Percentiles rank a stretch among this genome's conserved stretches.
phyloP scores from a whole-genome alignment of 2,113 vertebrate genomes.

The Merops nubicus region DNA sequence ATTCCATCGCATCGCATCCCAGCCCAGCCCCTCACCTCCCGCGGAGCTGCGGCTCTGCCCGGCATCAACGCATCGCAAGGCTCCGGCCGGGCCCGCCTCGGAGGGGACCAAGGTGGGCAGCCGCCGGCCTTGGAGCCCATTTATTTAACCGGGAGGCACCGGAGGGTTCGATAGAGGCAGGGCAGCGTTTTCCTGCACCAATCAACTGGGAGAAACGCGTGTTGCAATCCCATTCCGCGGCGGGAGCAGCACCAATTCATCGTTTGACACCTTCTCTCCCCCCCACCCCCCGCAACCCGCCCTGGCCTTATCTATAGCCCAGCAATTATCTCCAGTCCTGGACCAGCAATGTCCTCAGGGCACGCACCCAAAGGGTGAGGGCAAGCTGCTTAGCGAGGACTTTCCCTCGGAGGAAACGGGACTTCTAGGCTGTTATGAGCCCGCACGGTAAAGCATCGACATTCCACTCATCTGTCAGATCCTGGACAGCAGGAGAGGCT shows the following conservation, averaged over 20 bases:
- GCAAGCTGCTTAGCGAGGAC: background rate
- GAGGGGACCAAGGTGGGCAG: conserved; percentile 13
- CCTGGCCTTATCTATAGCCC: background rate
- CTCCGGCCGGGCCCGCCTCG: conserved; percentile 16
- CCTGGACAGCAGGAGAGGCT: conserved; percentile 10
- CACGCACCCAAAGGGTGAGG: background rate
- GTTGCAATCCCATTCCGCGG: conserved; percentile 18
- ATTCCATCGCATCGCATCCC: too few relatives aligned
- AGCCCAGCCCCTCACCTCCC: conserved; percentile 79
- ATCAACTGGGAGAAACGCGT: conserved; percentile 41
- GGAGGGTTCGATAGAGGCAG: conserved; percentile 42
- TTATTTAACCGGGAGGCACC: conserved; percentile 56
- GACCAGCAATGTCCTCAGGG: background rate
- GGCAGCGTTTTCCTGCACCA: conserved; percentile 31
- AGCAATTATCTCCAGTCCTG: background rate
- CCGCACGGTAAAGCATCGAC: background rate
- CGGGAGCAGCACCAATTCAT: conserved; percentile 21
- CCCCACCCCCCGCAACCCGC: background rate
- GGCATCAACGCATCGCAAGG: conserved; percentile 61
- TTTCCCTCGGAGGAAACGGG: background rate
- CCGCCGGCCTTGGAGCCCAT: conserved; percentile 29
- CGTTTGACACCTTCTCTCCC: background rate
- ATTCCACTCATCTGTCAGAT: conserved; percentile 3
- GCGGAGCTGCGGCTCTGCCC: conserved; percentile 63
- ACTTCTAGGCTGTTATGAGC: background rate